These are phyloP conservation scores for Oikopleura albicans DNA, from an alignment of 23 tunicate species.

Conservation along the genomic window DNA sequence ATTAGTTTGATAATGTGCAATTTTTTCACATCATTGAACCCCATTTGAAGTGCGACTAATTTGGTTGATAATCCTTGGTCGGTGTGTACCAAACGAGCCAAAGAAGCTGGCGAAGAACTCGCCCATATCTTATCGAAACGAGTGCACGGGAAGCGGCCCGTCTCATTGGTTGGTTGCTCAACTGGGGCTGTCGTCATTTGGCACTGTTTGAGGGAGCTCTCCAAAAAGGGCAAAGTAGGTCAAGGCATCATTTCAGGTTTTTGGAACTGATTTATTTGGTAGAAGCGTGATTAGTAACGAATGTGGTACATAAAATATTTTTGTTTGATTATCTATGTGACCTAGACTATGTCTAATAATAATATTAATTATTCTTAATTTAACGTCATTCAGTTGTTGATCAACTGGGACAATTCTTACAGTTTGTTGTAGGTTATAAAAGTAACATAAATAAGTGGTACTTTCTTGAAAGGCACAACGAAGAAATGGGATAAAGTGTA, in stretches of 20 bases:
- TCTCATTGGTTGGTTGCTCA: constrained; percentile 69
- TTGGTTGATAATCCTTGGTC: constrained; percentile 98
- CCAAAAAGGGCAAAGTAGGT: constrained; percentile 42
- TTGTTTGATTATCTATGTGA: too few relatives aligned
- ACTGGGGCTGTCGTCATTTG: constrained; percentile 68
- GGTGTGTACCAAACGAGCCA: constrained; percentile 69
- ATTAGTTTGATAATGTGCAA: too few relatives aligned
- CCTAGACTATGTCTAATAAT: too few relatives aligned
- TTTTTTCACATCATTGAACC: too few relatives aligned
- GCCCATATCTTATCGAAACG: constrained; percentile 62
- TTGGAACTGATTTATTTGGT: not conserved
- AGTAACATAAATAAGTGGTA: too few relatives aligned
- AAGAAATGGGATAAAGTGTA: too few relatives aligned
- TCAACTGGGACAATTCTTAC: too few relatives aligned
- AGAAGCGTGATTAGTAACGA: not conserved
- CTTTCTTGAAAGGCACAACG: too few relatives aligned
- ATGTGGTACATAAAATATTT: too few relatives aligned
- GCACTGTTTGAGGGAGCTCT: constrained; percentile 66
- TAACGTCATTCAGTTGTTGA: too few relatives aligned
- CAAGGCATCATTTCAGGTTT: not conserved
- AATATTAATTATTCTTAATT: too few relatives aligned
- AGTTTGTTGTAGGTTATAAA: too few relatives aligned
- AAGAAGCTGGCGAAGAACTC: constrained; percentile 57
- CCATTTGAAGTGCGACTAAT: constrained; percentile 59
- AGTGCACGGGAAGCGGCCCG: constrained; percentile 90